A percentile compares a stretch with the other conserved stretches of the same genome.
Evolutionary conservation across 1,140 invertebrate species (phyloP).

Genomic region (Drosophila seguyi): DNA sequence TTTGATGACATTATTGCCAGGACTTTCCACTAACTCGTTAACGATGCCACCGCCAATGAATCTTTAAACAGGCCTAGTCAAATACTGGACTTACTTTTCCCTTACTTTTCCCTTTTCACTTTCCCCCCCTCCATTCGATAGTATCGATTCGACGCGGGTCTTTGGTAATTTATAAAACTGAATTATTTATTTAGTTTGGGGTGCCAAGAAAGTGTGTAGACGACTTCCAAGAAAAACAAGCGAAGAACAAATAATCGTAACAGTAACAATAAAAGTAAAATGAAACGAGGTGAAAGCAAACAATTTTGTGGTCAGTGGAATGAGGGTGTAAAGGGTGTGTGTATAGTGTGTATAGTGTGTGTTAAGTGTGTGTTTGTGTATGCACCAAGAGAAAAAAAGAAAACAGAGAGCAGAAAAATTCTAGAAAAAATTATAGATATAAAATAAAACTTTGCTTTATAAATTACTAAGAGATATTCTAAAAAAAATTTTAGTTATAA

Average conservation of each 20-base stretch:
- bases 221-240: too few species aligned
- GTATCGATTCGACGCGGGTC: constrained; percentile 11
- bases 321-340: background rate
- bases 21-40: constrained; percentile 6
- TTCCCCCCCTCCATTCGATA: background rate
- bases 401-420: too few species aligned
- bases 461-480: too few species aligned
- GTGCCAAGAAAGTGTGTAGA: background rate
- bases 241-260: constrained; percentile 38
- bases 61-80: constrained; percentile 12
- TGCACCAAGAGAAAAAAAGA: background rate
- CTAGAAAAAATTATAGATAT: background rate
- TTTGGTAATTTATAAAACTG: constrained; percentile 54
- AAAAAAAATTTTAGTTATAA: background rate
- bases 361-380: background rate
- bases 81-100: background rate
- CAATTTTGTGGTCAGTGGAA: constrained; percentile 33
- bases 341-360: too few species aligned
- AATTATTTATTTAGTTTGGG: constrained; percentile 74
- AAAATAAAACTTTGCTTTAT: too few species aligned
- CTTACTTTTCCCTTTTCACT: too few species aligned
- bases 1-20: constrained; percentile 20
- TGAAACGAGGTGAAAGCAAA: constrained; percentile 33
- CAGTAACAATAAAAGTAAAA: constrained; percentile 67
- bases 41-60: constrained; percentile 6